These are phyloP conservation scores for Megaceryle torquata DNA, from an alignment of 2,113 vertebrate species.

Conservation along the genomic window DNA sequence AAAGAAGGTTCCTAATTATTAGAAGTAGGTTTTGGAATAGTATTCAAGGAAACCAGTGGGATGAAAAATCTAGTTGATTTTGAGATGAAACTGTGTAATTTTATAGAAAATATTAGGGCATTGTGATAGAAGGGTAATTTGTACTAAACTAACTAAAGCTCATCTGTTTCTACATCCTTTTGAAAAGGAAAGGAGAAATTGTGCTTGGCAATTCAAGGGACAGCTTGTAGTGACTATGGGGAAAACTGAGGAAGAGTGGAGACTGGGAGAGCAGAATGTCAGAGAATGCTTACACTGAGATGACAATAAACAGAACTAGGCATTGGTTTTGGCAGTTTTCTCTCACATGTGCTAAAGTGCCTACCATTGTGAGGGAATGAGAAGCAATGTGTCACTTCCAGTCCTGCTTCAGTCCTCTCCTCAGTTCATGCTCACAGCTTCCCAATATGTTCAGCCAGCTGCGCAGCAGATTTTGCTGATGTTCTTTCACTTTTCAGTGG, in stretches of 20 bases:
- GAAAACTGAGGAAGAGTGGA: neutral
- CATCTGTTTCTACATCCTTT: neutral
- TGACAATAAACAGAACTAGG: neutral
- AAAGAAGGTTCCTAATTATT: neutral
- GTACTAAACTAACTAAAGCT: neutral
- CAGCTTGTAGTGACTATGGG: neutral
- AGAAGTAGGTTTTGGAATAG: neutral
- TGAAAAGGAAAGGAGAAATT: neutral
- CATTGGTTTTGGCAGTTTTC: neutral
- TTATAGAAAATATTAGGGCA: neutral
- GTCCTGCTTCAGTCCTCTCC: neutral
- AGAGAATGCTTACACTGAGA: neutral
- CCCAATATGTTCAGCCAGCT: conserved; percentile 9
- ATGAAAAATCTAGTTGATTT: neutral
- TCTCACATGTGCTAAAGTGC: neutral
- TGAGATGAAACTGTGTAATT: neutral
- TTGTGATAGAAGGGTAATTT: neutral
- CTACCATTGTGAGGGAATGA: neutral
- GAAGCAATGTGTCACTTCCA: neutral
- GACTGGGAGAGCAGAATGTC: neutral
- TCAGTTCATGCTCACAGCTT: neutral
- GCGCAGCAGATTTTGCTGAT: conserved; percentile 32
- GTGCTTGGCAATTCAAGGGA: neutral
- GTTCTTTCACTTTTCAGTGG: neutral
- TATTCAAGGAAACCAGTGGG: neutral